Base-by-base conservation (phyloP, 2,113 vertebrate species). In the Scopus umbretta region DNA sequence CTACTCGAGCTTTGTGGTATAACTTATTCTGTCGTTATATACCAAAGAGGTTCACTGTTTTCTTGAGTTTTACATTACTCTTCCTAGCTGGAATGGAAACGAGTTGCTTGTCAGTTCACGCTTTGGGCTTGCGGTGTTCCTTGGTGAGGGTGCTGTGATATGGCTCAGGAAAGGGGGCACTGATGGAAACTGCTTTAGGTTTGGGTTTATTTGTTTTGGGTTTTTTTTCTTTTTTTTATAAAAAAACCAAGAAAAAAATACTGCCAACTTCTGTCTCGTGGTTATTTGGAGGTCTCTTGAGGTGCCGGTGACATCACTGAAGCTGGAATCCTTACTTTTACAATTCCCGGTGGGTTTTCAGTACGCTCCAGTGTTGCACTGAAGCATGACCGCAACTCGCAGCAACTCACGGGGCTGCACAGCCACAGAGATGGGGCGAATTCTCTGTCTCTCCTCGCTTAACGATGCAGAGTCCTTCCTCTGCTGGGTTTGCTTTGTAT, bases 11-110 rank as follows among this genome's bases (percentile, higher is more conserved):
- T 94, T 86, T 92, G 61, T 89, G 94, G 87, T 96, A 92, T 97
- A 50, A 95, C 87, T 84, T 82, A 43, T 36, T 82, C 92, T 80
- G 23, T 90, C 38, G 2, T 93, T 94, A 63, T 66, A 96, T 97
- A 98, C 98, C 98, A 98, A 98, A 98, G 98, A 98, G 94, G 96
- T 93, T 96, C 91, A 86, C 47, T 80, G 85, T 88, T 94, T 92
- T 63, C 18, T 84, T 66, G 85, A 66, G 86, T 66, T 84, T 58
- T 81, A 83, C 10, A 2, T 73, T 68, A 16, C 70, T 92, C 66
- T 93, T 91, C 30, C 91, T 86, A 52, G 93, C 90, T 88, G 89
- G 80, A 62, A 86, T 79, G 94, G 72, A 94, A 75, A 47, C 1
- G n/a, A 38, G 66, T 76, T 63, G 65, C 65, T 90, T 53, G 61